phyloP scores from a whole-genome alignment of 1,140 invertebrate species.

The Himalopsyche phryganea region DNA sequence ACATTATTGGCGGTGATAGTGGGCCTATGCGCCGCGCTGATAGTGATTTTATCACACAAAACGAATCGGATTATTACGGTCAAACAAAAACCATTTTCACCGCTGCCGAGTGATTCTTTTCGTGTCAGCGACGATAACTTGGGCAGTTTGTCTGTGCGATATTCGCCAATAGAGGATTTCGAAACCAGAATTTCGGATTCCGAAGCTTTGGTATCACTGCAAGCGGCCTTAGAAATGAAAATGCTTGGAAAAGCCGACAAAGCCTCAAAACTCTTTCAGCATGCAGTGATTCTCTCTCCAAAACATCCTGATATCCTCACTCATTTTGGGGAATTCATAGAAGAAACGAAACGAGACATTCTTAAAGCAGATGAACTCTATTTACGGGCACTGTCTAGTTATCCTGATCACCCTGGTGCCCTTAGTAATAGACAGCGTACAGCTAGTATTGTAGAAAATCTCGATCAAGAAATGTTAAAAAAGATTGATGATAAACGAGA shows the following conservation, averaged over 20 bases:
- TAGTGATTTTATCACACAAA: background rate
- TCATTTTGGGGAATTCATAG: slow-evolving; percentile 91
- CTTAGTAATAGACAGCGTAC: slow-evolving; percentile 80
- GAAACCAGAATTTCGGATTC: slow-evolving; percentile 26
- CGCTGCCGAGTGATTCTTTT: slow-evolving; percentile 15
- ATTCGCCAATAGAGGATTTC: slow-evolving; percentile 3
- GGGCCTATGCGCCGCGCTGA: background rate
- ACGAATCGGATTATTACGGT: slow-evolving; percentile 1
- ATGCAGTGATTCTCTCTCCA: slow-evolving; percentile 86
- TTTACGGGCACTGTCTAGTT: slow-evolving; percentile 71
- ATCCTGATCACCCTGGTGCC: slow-evolving; percentile 79
- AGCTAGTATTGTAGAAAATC: slow-evolving; percentile 82
- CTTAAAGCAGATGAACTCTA: slow-evolving; percentile 89
- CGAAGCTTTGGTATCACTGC: slow-evolving; percentile 80
- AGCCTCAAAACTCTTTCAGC: slow-evolving; percentile 83
- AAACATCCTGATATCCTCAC: slow-evolving; percentile 89
- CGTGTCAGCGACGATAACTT: slow-evolving; percentile 10
- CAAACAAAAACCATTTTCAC: slow-evolving; percentile 18
- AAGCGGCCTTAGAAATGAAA: slow-evolving; percentile 82
- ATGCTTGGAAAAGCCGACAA: slow-evolving; percentile 78
- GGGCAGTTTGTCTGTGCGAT: slow-evolving; percentile 10
- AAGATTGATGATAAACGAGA: slow-evolving; percentile 86
- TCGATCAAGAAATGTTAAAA: slow-evolving; percentile 76
- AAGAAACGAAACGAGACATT: slow-evolving; percentile 80
- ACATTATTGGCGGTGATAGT: slow-evolving; percentile 5